Base-by-base conservation (phyloP, 2,888 invertebrate genomes). In the Lasius fuliginosus region DNA sequence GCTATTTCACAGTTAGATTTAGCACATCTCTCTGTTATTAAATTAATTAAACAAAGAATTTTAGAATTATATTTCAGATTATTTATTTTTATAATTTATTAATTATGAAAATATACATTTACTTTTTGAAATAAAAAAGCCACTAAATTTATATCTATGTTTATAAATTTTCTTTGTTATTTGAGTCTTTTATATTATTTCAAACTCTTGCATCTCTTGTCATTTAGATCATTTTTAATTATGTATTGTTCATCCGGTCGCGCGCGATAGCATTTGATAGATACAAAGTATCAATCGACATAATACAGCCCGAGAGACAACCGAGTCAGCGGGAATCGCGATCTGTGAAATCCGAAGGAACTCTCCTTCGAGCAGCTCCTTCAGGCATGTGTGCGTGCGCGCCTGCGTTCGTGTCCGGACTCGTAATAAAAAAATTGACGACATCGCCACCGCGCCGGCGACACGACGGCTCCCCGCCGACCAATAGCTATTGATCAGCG, bases 401-500 rank as follows among this genome's bases (percentile, higher is more conserved):
- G 86, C 71, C 82, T 85, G 92, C 91, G 90, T 87, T 91, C 90
- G 91, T 92, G 92, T 92, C 88, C 89, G 79, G 86, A 88, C 82
- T 84, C 86, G 88, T 87, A 89, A 90, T 90, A 88, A 93, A 92
- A 92, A 90, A 91, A 91, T 91, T 90, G 88, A 90, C 92, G 92
- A 92, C 93, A 93, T 93, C 90, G 92, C 91, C 91, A 91, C 90
- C 91, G 91, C 91, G 89, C 87, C 90, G 90, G 88, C 90, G 89
- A 90, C 92, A 90, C 91, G 91, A 92, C 89, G 91, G 88, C 90
- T 91, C 91, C 89, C 89, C 88, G 91, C 88, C 91, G 89, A 90
- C 90, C 92, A 88, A 91, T 89, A 88, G 91, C 92, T 92, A 92
- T 93, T 92, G 92, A 92, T 92, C 92, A 91, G 91, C 88, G 90